These are phyloP conservation scores for Actinostola sp. DNA, from an alignment of 92 coral and sea anemone species.

Conservation along the genomic window DNA sequence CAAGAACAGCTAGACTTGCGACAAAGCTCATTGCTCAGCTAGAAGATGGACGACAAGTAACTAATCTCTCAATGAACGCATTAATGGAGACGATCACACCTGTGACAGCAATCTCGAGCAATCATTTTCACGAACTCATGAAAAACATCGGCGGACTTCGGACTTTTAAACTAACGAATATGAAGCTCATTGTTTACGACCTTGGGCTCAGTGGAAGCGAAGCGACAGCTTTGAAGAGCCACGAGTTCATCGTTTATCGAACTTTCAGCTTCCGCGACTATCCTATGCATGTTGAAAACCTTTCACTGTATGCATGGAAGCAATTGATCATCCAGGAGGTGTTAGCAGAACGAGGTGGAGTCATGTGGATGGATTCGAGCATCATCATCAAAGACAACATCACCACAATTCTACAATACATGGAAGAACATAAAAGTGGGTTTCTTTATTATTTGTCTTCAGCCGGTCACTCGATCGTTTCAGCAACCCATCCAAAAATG, in stretches of 20 bases:
- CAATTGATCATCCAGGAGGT: constrained; percentile 33
- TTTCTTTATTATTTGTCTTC: constrained; percentile 19
- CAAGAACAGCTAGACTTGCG: neutral
- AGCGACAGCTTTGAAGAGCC: constrained; percentile 1
- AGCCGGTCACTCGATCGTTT: constrained; percentile 13
- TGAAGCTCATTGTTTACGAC: constrained; percentile 42
- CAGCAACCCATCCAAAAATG: constrained; percentile 48
- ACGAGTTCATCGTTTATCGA: constrained; percentile 32
- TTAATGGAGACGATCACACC: neutral
- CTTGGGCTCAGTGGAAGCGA: constrained; percentile 29
- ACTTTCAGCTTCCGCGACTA: constrained; percentile 39
- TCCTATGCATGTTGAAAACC: constrained; percentile 31
- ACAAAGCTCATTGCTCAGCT: constrained; percentile 2
- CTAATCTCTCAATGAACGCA: neutral
- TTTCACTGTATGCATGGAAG: constrained; percentile 49
- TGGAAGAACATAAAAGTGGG: constrained; percentile 23
- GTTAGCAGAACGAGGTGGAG: constrained; percentile 41
- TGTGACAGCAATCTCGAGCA: constrained; percentile 52
- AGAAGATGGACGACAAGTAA: constrained; percentile 4
- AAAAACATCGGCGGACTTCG: constrained; percentile 15
- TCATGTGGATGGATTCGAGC: constrained; percentile 49
- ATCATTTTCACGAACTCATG: constrained; percentile 46
- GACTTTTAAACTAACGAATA: constrained; percentile 22
- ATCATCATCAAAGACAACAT: constrained; percentile 9
- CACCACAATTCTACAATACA: constrained; percentile 9